A percentile compares a stretch with the other conserved stretches of the same genome.
Evolutionary conservation across 1,140 invertebrate species (phyloP).

Genomic region (Lepidurus apus): DNA sequence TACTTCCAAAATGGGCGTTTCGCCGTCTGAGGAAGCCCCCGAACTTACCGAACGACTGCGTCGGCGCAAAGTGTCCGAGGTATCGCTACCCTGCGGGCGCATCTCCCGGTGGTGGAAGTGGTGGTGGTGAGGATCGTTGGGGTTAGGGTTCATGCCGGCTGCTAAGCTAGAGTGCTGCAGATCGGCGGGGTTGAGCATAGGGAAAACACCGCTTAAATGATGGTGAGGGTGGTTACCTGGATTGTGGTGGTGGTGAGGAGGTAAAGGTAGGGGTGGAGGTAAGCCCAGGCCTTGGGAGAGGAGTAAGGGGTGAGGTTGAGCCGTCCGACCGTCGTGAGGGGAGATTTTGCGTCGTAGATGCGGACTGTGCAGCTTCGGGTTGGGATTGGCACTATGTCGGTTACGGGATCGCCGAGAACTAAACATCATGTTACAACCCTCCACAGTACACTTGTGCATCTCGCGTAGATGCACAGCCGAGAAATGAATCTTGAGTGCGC

Average conservation of each 20-base stretch:
- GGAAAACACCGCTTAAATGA: constrained; percentile 7
- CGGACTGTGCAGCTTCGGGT: constrained; percentile 95
- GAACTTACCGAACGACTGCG: constrained; percentile 43
- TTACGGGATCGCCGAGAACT: constrained; percentile 92
- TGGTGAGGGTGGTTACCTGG: background rate
- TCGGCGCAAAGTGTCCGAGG: constrained; percentile 42
- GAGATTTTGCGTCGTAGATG: constrained; percentile 86
- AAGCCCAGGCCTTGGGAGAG: constrained; percentile 22
- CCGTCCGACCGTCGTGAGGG: constrained; percentile 80
- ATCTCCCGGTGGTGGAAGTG: constrained; percentile 31
- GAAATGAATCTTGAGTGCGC: constrained; percentile 98
- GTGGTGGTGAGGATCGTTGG: constrained; percentile 33
- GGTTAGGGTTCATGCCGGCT: background rate
- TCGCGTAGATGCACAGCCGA: constrained; percentile 96
- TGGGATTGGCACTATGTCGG: constrained; percentile 94
- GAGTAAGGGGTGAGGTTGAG: constrained; percentile 31
- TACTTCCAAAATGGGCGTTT: constrained; percentile 42
- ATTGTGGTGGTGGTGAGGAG: constrained; percentile 15
- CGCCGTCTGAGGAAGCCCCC: constrained; percentile 40
- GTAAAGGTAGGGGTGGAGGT: constrained; percentile 26
- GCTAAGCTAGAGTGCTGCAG: constrained; percentile 22
- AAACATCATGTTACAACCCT: constrained; percentile 99
- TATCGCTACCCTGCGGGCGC: constrained; percentile 33
- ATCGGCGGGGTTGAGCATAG: constrained; percentile 24
- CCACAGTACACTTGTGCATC: constrained; percentile 99